Percentiles rank a stretch among this genome's conserved stretches.
Conservation (phyloP, 2,797 vertebrate species). For the Phrynocephalus forsythii region DNA sequence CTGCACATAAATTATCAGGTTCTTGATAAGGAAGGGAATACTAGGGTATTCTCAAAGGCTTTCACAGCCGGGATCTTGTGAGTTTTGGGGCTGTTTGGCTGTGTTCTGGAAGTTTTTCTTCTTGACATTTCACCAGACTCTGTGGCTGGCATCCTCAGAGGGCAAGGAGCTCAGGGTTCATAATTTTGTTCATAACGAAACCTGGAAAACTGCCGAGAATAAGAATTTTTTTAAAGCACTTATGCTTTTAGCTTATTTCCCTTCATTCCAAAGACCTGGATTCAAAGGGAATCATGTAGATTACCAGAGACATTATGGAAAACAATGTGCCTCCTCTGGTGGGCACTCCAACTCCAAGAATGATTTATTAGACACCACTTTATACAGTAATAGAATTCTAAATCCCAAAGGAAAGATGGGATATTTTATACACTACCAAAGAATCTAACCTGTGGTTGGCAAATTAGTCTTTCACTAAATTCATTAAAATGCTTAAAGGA, state of each 20-base stretch:
- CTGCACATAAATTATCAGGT: no score
- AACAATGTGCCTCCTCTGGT: conserved; percentile 58
- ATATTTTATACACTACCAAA: conserved; percentile 71
- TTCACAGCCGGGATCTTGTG: no score
- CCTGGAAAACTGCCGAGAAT: no score
- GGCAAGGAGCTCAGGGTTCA: no score
- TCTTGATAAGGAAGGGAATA: no score
- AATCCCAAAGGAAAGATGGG: conserved; percentile 68
- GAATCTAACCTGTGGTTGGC: conserved; percentile 73
- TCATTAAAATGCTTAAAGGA: conserved; percentile 77
- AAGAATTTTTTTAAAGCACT: no score
- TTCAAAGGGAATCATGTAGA: conserved; percentile 45
- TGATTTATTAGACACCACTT: conserved; percentile 75
- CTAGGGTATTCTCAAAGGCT: no score
- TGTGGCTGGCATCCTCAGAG: no score
- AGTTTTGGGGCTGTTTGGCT: no score
- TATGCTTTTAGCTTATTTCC: conserved; percentile 47
- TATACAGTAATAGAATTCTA: conserved; percentile 79
- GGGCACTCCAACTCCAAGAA: conserved; percentile 51
- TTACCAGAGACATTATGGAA: neutral
- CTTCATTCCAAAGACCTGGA: conserved; percentile 43
- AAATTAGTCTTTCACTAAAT: conserved; percentile 73
- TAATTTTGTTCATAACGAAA: no score
- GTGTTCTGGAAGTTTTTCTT: no score
- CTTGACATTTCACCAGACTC: no score